Conservation (phyloP, 2,797 vertebrate species). For the Botia kubotai region DNA sequence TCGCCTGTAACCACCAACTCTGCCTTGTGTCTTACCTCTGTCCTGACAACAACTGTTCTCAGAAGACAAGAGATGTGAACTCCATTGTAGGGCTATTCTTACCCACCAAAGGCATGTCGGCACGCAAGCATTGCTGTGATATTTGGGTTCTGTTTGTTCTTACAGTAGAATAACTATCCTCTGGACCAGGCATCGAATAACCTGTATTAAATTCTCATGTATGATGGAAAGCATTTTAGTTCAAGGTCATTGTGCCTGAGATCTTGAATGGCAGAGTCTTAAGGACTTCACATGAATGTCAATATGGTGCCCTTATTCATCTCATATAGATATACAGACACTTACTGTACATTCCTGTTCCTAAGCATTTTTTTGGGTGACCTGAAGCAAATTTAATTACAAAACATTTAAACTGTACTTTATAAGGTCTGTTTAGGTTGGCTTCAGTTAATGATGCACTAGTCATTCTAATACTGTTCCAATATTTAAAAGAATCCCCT, state of each 20-base stretch:
- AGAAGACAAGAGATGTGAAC: conserved; percentile 77
- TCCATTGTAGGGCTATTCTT: conserved; percentile 95
- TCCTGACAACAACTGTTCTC: conserved; percentile 84
- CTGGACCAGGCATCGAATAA: conserved; percentile 66
- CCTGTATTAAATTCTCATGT: conserved; percentile 59
- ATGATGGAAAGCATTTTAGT: conserved; percentile 53
- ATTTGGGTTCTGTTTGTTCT: conserved; percentile 78
- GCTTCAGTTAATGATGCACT: background rate
- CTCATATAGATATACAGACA: background rate
- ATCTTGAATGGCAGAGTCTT: background rate
- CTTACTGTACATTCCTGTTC: background rate
- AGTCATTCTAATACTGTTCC: conserved; percentile 2
- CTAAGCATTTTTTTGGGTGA: background rate
- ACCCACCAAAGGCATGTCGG: conserved; percentile 83
- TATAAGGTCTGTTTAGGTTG: background rate
- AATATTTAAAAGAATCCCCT: conserved; percentile 39
- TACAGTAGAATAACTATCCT: conserved; percentile 74
- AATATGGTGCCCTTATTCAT: background rate
- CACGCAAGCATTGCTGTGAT: conserved; percentile 85
- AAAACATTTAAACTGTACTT: too few species aligned
- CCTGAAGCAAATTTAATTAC: too few species aligned
- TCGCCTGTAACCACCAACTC: background rate
- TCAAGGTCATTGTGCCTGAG: background rate
- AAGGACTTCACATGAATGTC: background rate
- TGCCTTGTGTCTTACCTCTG: conserved; percentile 60